A percentile compares a stretch with the other conserved stretches of the same genome.
Evolutionary conservation across 1,140 invertebrate species (phyloP).

Genomic region (Popillia japonica): DNA sequence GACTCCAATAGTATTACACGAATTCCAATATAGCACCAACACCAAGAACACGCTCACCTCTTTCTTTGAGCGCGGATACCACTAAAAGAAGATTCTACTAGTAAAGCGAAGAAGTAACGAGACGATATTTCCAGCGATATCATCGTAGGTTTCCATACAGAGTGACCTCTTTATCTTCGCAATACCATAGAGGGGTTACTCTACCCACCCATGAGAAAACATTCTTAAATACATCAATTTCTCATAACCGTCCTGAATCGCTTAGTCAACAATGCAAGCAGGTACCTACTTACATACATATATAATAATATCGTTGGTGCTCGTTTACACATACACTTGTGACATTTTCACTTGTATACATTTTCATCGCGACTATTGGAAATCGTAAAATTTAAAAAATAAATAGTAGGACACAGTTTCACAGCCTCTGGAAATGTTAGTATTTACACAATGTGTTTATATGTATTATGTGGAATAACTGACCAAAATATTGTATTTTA

Average conservation of each 20-base stretch:
- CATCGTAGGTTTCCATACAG: background rate
- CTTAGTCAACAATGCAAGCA: background rate
- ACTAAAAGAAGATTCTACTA: background rate
- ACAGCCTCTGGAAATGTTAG: background rate
- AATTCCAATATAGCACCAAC: background rate
- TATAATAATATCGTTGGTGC: too few species aligned
- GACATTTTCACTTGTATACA: constrained; percentile 1
- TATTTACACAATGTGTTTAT: background rate
- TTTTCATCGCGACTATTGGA: background rate
- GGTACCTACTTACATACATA: background rate
- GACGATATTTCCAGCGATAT: background rate
- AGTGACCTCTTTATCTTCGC: background rate
- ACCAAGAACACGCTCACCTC: background rate
- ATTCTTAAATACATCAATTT: background rate
- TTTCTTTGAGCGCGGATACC: background rate
- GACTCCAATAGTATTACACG: background rate
- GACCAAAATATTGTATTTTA: too few species aligned
- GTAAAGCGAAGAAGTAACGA: background rate
- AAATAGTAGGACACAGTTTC: background rate
- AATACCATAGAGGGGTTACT: background rate
- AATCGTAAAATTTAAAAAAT: background rate
- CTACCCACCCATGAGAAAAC: background rate
- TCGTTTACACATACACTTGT: background rate
- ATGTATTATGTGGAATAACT: too few species aligned
- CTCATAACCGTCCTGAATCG: background rate